These are phyloP conservation scores for Zophobas morio DNA, from an alignment of 1,140 invertebrate genomes.

Conservation along the genomic window DNA sequence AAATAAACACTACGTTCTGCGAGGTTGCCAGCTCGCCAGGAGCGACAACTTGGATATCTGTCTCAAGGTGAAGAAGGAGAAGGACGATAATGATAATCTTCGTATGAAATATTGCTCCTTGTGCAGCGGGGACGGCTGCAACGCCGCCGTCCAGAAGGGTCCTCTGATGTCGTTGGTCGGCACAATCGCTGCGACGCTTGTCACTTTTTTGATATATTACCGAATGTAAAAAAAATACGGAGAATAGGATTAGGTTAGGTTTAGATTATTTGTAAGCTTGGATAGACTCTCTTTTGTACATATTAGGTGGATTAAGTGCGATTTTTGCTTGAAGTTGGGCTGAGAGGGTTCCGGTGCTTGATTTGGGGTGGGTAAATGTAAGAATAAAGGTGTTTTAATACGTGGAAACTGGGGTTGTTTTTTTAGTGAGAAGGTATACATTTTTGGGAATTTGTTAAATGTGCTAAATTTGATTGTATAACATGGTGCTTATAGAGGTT, in stretches of 20 bases:
- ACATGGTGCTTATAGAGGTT: too few relatives aligned
- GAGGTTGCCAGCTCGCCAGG: conserved; percentile 58
- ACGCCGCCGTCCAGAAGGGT: conserved; percentile 1
- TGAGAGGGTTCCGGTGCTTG: neutral
- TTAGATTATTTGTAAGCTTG: conserved; percentile 5
- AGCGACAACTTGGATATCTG: conserved; percentile 57
- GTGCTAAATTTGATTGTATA: too few relatives aligned
- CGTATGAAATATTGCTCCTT: conserved; percentile 55
- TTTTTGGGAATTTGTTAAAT: too few relatives aligned
- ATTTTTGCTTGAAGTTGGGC: neutral
- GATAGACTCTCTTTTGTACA: conserved; percentile 1
- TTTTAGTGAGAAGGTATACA: neutral
- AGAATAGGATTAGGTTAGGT: neutral
- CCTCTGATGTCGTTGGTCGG: neutral
- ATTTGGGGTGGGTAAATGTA: neutral
- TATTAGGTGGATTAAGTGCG: conserved; percentile 1
- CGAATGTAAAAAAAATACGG: neutral
- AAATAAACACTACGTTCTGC: conserved; percentile 52
- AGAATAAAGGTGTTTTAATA: neutral
- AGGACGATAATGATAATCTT: conserved; percentile 45
- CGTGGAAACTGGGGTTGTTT: neutral
- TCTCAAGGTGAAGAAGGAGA: conserved; percentile 52
- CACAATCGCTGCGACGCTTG: neutral
- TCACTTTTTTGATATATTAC: conserved; percentile 6
- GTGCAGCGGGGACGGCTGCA: conserved; percentile 57